phyloP scores from a whole-genome alignment of 2,888 invertebrate species.

The Scaptomyza parva region DNA sequence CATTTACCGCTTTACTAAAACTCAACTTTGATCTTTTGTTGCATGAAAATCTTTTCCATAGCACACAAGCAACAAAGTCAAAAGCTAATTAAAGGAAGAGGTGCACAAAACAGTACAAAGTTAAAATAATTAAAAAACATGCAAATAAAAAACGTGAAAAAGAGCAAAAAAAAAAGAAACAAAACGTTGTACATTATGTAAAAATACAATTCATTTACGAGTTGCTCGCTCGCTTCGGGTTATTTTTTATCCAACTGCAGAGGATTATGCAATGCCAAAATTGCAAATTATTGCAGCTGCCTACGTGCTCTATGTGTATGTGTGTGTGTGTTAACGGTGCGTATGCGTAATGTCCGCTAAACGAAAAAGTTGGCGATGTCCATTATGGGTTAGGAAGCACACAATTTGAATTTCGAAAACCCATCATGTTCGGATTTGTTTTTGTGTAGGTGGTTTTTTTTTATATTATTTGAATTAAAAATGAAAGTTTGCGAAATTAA shows the following conservation, averaged over 20 bases:
- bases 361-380: slow-evolving; percentile 43
- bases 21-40: background rate
- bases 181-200: slow-evolving; percentile 73
- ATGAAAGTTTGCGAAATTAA: slow-evolving; percentile 53
- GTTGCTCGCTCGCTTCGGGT: slow-evolving; percentile 33
- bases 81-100: slow-evolving; percentile 37
- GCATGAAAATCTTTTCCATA: background rate
- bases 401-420: slow-evolving; percentile 47
- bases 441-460: slow-evolving; percentile 23
- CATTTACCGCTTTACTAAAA: no score
- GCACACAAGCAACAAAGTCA: background rate
- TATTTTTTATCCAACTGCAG: slow-evolving; percentile 57
- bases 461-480: slow-evolving; percentile 27
- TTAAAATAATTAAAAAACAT: slow-evolving; percentile 25
- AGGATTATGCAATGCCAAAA: slow-evolving; percentile 71
- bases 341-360: slow-evolving; percentile 71
- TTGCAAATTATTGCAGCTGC: slow-evolving; percentile 65
- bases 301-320: slow-evolving; percentile 23
- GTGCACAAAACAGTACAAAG: slow-evolving; percentile 43
- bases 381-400: slow-evolving; percentile 20
- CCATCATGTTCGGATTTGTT: slow-evolving; percentile 11
- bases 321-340: slow-evolving; percentile 41
- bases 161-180: slow-evolving; percentile 17
- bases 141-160: slow-evolving; percentile 3
- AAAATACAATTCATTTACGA: slow-evolving; percentile 65